Evolutionary conservation across 2,888 invertebrate species (phyloP).

Genomic region (Tiliacea aurago): DNA sequence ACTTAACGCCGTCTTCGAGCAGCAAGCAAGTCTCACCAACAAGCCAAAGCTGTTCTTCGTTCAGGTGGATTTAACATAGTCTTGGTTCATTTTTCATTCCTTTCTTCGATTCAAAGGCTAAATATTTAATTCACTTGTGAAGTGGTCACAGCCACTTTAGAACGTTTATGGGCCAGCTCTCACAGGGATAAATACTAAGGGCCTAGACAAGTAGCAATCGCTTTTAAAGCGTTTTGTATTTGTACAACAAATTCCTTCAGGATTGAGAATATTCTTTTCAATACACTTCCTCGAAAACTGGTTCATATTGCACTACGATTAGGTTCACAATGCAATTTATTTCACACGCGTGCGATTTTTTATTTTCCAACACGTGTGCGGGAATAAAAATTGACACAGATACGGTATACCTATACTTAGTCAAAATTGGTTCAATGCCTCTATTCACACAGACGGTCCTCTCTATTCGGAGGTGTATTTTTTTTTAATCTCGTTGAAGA

Average conservation of each 20-base stretch:
- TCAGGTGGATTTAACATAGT: neutral
- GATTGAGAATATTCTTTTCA: neutral
- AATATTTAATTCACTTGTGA: neutral
- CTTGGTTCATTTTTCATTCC: neutral
- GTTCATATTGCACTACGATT: too few species aligned
- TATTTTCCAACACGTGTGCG: too few species aligned
- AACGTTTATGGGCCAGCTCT: neutral
- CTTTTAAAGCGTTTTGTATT: neutral
- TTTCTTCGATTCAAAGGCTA: neutral
- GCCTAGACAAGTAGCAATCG: neutral
- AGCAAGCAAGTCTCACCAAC: neutral
- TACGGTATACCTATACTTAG: too few species aligned
- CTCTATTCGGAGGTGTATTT: too few species aligned
- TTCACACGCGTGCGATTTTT: too few species aligned
- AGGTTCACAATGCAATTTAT: too few species aligned
- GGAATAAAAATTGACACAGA: too few species aligned
- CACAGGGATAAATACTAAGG: neutral
- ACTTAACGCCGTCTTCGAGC: constrained; percentile 1
- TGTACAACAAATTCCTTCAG: neutral
- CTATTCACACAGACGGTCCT: too few species aligned
- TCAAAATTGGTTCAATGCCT: too few species aligned
- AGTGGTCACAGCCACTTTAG: neutral
- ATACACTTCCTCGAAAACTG: too few species aligned
- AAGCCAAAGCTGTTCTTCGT: constrained; percentile 9
- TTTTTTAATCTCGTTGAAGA: too few species aligned